Evolutionary conservation across 30 jellyfish, hydroid and myxozoan species (phyloP), one percentile per base, ranked within the genome.

Genomic region (Aurelia sp.): DNA sequence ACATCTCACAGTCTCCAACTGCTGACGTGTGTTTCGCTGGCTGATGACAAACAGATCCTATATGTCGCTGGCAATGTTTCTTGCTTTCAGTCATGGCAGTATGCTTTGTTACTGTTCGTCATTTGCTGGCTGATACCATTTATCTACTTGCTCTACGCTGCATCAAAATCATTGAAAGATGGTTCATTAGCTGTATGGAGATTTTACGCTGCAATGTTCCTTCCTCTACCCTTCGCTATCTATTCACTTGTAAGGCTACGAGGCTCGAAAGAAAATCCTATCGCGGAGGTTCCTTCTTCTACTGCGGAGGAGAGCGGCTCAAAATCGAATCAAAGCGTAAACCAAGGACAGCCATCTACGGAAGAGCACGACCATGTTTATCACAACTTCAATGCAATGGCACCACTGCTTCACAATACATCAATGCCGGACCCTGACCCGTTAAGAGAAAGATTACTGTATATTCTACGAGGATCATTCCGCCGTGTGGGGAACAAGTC

Each of bases 51-150:
- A 30, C 50, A 71, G 64, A 41, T 71, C 20, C 63, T 71, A 0
- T 67, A 5, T 35, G n/a, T 67, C 10, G 78, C 22, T 19, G 78
- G 78, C 41, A 67, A 11, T 15, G 55, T 67, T 67, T 35, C 55
- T 67, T 67, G 78, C 55, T 67, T 17, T 67, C 78, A 67, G 18
- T 31, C 78, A 27, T 67, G 78, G 78, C 78, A 67, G 50, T 67
- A 67, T 30, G 58, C 18, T 67, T 30, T 67, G 41, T 3, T 35
- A 20, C 21, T 31, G 10, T 67, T 67, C 78, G 78, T 21, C 20
- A 30, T 67, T 67, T 27, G 35, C 50, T 71, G 82, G 82, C 38
- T 60, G 30, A 30, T 71, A 71, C 82, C 82, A 3, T 50, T 71
- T 18, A 50, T 71, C 0, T 41, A 11, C 33, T 22, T 68, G 63